Percentiles rank a stretch among this genome's conserved stretches.
These are phyloP conservation scores for Erethizon dorsatum DNA, from an alignment of 2,797 vertebrate species.

Conservation along the genomic window DNA sequence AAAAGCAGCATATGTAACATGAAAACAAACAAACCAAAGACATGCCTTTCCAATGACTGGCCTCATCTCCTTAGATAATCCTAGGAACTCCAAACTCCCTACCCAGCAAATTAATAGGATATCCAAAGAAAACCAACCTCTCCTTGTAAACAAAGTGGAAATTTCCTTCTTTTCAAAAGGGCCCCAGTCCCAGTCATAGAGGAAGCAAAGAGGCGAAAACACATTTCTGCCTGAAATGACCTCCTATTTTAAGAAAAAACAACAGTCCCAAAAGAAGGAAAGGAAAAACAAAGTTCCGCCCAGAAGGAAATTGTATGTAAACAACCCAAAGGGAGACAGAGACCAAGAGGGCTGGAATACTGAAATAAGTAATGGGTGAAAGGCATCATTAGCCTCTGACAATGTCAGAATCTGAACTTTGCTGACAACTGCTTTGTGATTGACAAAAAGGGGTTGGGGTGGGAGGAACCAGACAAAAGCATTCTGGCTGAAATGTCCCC, in stretches of 20 bases:
- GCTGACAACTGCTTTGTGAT: conserved; percentile 62
- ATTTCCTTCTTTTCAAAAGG: conserved; percentile 84
- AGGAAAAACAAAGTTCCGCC: conserved; percentile 86
- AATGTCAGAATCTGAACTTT: conserved; percentile 66
- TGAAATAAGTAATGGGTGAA: conserved; percentile 42
- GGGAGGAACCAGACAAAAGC: conserved; percentile 69
- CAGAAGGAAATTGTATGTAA: conserved; percentile 86
- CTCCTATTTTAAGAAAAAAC: conserved; percentile 88
- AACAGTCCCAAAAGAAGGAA: conserved; percentile 84
- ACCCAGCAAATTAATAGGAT: conserved; percentile 71
- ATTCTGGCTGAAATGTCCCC: conserved; percentile 55
- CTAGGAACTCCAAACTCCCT: conserved; percentile 82
- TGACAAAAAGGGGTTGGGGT: conserved; percentile 63
- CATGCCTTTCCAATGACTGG: conserved; percentile 66
- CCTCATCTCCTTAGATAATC: conserved; percentile 84
- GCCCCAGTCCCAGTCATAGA: conserved; percentile 75
- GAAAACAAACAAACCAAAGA: conserved; percentile 54
- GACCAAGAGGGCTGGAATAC: conserved; percentile 38
- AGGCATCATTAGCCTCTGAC: conserved; percentile 56
- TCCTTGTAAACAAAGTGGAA: conserved; percentile 84
- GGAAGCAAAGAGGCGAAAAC: conserved; percentile 83
- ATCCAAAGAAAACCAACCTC: conserved; percentile 85
- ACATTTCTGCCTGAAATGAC: conserved; percentile 86
- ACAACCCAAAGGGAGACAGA: conserved; percentile 74
- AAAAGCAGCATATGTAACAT: conserved; percentile 41